Percentiles rank a stretch among this genome's conserved stretches.
phyloP scores from a whole-genome alignment of 92 coral and sea anemone genomes.

The Parazoanthus atlanticus region DNA sequence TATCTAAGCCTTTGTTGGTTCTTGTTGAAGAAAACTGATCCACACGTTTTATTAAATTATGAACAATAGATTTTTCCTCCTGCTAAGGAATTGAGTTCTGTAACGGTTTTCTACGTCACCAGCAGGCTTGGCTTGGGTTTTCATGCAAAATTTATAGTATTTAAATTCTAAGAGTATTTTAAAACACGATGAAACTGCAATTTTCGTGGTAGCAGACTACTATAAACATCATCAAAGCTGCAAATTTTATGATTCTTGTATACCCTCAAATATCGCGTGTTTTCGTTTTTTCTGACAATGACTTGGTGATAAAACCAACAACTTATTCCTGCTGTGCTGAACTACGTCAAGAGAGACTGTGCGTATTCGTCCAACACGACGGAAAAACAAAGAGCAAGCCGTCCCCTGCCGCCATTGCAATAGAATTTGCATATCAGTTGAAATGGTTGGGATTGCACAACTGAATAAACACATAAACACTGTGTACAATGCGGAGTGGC shows the following conservation, averaged over 20 bases:
- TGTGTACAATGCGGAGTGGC: background rate
- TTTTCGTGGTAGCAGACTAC: too few relatives aligned
- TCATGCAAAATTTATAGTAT: too few relatives aligned
- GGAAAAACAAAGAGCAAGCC: too few relatives aligned
- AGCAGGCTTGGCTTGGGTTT: background rate
- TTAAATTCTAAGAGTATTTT: background rate
- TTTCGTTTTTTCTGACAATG: background rate
- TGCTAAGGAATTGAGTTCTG: background rate
- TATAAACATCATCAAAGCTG: background rate
- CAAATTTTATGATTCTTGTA: background rate
- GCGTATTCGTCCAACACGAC: background rate
- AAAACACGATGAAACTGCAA: background rate
- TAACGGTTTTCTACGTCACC: too few relatives aligned
- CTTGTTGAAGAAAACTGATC: background rate
- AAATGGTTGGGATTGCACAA: background rate
- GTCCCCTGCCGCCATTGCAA: background rate
- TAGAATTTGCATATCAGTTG: slow-evolving; percentile 9
- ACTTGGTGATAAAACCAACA: background rate
- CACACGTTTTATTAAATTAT: background rate
- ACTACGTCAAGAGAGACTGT: background rate
- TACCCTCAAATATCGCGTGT: background rate
- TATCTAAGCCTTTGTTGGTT: background rate
- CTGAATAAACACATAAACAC: background rate
- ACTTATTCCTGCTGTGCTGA: background rate
- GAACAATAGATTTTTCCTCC: background rate